Conservation (phyloP, 2,888 invertebrate species). For the Heliconius charithonia region DNA sequence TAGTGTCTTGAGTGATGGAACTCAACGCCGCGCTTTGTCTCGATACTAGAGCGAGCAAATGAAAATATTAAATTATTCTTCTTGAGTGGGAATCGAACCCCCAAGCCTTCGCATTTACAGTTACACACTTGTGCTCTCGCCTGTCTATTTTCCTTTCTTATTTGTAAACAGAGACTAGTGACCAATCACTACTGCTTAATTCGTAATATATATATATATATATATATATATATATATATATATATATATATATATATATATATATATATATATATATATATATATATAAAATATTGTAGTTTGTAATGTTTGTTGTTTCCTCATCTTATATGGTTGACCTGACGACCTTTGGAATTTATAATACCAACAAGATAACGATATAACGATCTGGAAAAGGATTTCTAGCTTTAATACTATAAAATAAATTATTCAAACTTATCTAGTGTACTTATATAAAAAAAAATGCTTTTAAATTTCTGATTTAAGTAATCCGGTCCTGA, state of each 20-base stretch:
- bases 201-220: neutral
- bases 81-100: no score
- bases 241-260: neutral
- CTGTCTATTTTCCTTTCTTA: neutral
- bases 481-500: neutral
- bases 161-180: neutral
- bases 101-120: no score
- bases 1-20: no score
- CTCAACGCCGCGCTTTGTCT: no score
- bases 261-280: neutral
- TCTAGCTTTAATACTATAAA: neutral
- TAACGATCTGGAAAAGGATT: conserved; percentile 12
- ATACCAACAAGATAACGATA: neutral
- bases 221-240: neutral
- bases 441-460: neutral
- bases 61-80: no score
- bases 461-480: neutral
- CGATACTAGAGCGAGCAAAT: no score
- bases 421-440: neutral
- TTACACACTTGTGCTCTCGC: no score
- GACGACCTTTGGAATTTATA: neutral
- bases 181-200: neutral
- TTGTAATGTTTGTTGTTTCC: neutral
- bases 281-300: neutral
- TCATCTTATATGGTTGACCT: conserved; percentile 11